A percentile compares a stretch with the other conserved stretches of the same genome.
Evolutionary conservation across 2,888 invertebrate genomes (phyloP).

Genomic region (Anodontia alba): DNA sequence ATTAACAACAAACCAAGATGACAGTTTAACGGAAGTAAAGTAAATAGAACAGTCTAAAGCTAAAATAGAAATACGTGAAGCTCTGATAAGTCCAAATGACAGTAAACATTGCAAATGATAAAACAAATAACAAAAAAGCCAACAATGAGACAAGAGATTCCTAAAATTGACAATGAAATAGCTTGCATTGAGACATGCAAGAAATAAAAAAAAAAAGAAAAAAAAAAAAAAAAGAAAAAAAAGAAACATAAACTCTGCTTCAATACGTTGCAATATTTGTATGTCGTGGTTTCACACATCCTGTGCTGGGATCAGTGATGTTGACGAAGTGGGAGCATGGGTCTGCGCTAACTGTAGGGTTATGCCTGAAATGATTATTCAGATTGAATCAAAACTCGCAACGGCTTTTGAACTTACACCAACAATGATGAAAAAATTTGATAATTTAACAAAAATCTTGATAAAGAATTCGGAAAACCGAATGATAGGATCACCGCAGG

Average conservation of each 20-base stretch:
- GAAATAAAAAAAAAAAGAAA: no score
- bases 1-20: not conserved
- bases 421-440: not conserved
- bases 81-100: no score
- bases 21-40: not conserved
- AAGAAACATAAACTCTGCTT: not conserved
- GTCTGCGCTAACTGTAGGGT: not conserved
- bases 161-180: not conserved
- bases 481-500: not conserved
- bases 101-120: no score
- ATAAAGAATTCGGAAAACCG: not conserved
- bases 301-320: not conserved
- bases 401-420: not conserved
- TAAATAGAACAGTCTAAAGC: not conserved
- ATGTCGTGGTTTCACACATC: not conserved
- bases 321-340: not conserved
- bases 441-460: not conserved
- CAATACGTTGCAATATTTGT: not conserved
- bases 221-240: no score
- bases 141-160: not conserved
- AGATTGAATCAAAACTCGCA: not conserved
- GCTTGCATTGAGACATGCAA: not conserved
- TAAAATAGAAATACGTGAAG: not conserved
- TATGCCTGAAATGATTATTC: not conserved
- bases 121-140: not conserved